These are phyloP conservation scores for Channa argus DNA, from an alignment of 2,113 vertebrate species.

Conservation along the genomic window DNA sequence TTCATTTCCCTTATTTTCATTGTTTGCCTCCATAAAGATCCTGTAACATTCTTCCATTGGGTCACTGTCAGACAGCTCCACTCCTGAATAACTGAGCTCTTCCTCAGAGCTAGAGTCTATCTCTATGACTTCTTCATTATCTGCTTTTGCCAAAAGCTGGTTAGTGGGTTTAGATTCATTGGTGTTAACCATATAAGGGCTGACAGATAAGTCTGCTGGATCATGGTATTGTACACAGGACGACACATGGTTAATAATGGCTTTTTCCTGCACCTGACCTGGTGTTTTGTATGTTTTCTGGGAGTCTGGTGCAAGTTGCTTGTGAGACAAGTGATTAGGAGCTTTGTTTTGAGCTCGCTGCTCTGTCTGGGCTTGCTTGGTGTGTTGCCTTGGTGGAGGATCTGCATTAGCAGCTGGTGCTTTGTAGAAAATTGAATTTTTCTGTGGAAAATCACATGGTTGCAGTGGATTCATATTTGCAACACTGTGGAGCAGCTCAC, in stretches of 20 bases:
- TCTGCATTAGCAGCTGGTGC: background rate
- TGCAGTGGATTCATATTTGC: constrained; percentile 18
- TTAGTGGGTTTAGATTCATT: background rate
- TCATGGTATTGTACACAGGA: background rate
- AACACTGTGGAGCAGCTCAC: background rate
- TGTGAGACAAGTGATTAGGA: constrained; percentile 10
- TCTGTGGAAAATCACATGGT: background rate
- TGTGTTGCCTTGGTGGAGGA: background rate
- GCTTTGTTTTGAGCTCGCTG: background rate
- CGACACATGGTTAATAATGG: background rate
- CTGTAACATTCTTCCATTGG: constrained; percentile 84
- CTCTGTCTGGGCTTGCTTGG: background rate
- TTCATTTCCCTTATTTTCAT: constrained; percentile 12
- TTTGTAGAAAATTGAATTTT: constrained; percentile 8
- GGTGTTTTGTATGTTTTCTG: constrained; percentile 35
- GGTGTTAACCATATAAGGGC: background rate
- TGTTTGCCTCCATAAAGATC: constrained; percentile 85
- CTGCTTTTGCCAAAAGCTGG: background rate
- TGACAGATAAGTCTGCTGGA: constrained; percentile 2
- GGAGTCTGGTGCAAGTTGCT: constrained; percentile 17
- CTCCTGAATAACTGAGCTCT: constrained; percentile 71
- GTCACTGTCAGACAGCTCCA: constrained; percentile 82
- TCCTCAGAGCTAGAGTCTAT: constrained; percentile 69
- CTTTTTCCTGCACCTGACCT: background rate
- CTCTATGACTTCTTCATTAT: constrained; percentile 1